Evolutionary conservation across 2,113 vertebrate species (phyloP).

Genomic region (Carettochelys insculpta): DNA sequence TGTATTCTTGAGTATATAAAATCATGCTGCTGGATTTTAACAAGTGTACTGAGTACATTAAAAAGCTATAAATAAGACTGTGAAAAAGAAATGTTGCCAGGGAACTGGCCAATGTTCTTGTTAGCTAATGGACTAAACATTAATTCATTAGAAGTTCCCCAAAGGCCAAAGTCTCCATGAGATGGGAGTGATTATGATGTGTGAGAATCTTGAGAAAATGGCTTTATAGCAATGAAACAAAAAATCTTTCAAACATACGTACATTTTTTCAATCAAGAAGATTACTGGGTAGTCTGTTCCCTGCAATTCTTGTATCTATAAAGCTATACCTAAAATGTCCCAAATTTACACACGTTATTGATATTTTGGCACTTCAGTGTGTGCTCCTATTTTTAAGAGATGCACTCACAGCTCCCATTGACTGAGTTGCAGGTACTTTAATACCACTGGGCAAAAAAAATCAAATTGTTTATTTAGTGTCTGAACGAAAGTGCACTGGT

Average conservation of each 20-base stretch:
- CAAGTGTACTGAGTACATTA: background rate
- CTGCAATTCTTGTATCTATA: background rate
- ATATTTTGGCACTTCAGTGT: background rate
- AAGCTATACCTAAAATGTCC: background rate
- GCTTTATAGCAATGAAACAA: background rate
- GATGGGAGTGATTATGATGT: background rate
- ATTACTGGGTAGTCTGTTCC: background rate
- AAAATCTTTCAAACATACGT: background rate
- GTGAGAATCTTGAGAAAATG: background rate
- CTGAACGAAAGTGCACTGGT: no score
- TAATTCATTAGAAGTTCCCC: background rate
- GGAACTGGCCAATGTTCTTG: background rate
- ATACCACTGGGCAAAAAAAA: background rate
- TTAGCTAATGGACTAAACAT: rapidly evolving
- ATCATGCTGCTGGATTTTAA: background rate
- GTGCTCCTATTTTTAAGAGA: background rate
- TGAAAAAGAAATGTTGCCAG: background rate
- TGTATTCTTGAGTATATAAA: background rate
- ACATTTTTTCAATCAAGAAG: background rate
- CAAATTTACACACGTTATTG: background rate
- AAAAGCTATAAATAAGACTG: background rate
- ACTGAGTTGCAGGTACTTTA: background rate
- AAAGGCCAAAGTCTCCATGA: background rate
- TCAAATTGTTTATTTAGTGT: background rate
- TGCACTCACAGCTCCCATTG: background rate